Conservation (phyloP, 1,140 invertebrate species). For the Camponotus pennsylvanicus region DNA sequence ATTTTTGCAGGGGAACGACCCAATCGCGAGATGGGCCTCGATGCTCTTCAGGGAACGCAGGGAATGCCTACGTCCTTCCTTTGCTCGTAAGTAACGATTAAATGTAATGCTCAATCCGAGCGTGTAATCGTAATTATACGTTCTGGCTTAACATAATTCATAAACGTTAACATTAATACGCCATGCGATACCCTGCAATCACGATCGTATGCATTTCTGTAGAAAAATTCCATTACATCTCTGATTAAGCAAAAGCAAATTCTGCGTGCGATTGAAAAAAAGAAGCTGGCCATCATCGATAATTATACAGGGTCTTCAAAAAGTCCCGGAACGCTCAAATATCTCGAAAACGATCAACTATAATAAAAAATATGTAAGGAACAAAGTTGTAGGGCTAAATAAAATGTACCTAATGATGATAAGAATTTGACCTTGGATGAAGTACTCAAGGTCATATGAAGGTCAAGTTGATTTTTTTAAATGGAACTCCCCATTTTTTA, state of each 20-base stretch:
- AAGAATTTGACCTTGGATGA: too few relatives aligned
- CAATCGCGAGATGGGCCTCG: conserved; percentile 9
- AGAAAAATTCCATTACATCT: conserved; percentile 32
- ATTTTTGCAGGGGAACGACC: conserved; percentile 15
- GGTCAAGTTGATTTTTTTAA: too few relatives aligned
- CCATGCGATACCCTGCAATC: conserved; percentile 5
- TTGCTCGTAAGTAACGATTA: conserved; percentile 28
- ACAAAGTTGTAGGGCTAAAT: too few relatives aligned
- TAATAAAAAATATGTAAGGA: too few relatives aligned
- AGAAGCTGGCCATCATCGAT: not conserved
- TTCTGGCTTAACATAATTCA: conserved; percentile 47
- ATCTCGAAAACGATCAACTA: too few relatives aligned
- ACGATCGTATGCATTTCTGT: not conserved
- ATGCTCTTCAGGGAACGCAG: not conserved
- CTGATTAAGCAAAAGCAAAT: not conserved
- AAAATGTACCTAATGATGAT: too few relatives aligned
- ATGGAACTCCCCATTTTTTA: too few relatives aligned
- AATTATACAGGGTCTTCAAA: not conserved
- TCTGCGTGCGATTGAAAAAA: not conserved
- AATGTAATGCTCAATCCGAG: conserved; percentile 12
- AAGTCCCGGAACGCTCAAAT: too few relatives aligned
- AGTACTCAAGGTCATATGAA: too few relatives aligned
- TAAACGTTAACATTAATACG: conserved; percentile 19
- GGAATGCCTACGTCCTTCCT: conserved; percentile 3
- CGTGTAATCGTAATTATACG: conserved; percentile 49